Evolutionary conservation across 2,888 invertebrate species (phyloP), one percentile per base, ranked within the genome.

Genomic region (Xestobium rufovillosum): DNA sequence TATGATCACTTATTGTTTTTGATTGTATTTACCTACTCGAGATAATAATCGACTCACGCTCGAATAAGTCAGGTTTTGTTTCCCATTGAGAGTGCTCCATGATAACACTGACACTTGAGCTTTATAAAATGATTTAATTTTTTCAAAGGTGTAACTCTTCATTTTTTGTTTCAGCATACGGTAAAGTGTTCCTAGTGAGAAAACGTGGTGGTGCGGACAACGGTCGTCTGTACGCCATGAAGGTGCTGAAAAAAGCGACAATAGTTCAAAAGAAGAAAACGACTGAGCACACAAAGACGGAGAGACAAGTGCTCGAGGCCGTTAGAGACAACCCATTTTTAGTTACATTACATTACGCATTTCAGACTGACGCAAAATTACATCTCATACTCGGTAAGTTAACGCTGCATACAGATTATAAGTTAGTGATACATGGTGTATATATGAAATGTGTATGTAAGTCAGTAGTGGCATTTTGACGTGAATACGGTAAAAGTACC

Each of bases 261-360:
- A 92, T 95, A 54, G 88, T 92, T 25, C 89, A 88, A 66, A 92
- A 91, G 70, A 81, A 88, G 62, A 94, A 94, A 71, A 92, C 92
- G 38, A 85, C 92, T 8, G 97, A 97, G 63, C 97, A 97, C 69
- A 96, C 95, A 16, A 83, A 88, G 71, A 95, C 95, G 35, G 96
- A 97, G 68, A 73, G 96, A 68, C 89, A 95, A 74, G 95, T 97
- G 41, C 74, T 97, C 50, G 96, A 96, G 67, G 88, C 91, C 34
- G 89, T 97, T 43, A 76, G 94, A 48, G 85, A 89, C 63, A 86
- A 90, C 59, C 96, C 96, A 34, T 97, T 96, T 70, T 78, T 97
- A 49, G 95, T 96, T 53, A 94, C 92, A 25, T 76, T 97, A 49
- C 92, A 94, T 69, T 97, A 97, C 68, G 97, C 97, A 61, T 97